phyloP scores from a whole-genome alignment of 2,113 vertebrate species.

The Boleophthalmus pectinirostris region DNA sequence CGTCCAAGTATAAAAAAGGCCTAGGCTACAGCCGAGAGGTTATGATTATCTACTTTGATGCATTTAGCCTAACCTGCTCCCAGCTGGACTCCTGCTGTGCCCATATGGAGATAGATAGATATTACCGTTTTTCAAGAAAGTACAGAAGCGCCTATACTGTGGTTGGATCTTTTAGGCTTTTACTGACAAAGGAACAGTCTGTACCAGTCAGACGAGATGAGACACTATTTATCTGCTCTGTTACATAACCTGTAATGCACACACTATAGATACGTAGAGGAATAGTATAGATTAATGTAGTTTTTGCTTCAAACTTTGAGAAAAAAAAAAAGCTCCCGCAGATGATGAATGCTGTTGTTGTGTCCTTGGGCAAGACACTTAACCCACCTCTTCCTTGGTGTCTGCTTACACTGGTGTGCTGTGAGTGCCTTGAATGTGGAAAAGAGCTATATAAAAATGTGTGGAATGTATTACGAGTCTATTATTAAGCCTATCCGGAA shows the following conservation, averaged over 20 bases:
- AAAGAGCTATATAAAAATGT: too few relatives aligned
- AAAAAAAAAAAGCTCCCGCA: too few relatives aligned
- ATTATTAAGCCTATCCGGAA: too few relatives aligned
- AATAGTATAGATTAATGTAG: background rate
- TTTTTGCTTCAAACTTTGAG: background rate
- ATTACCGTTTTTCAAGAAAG: constrained; percentile 24
- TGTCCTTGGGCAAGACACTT: too few relatives aligned
- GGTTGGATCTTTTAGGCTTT: constrained; percentile 16
- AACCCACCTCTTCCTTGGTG: too few relatives aligned
- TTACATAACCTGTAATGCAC: background rate
- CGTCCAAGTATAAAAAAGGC: constrained; percentile 46
- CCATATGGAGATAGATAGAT: constrained; percentile 17
- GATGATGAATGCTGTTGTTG: too few relatives aligned
- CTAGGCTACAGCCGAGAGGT: constrained; percentile 19
- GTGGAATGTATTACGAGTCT: too few relatives aligned
- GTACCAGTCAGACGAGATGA: background rate
- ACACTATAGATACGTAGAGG: background rate
- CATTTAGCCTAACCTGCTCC: constrained; percentile 22
- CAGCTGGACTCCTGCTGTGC: constrained; percentile 1
- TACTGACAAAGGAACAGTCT: constrained; percentile 9
- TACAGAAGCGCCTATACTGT: background rate
- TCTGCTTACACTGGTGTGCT: too few relatives aligned
- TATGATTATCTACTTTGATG: constrained; percentile 29
- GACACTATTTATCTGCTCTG: background rate
- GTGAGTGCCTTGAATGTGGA: too few relatives aligned